Evolutionary conservation across 1,140 invertebrate genomes (phyloP).

Genomic region (Seison nebaliae): DNA sequence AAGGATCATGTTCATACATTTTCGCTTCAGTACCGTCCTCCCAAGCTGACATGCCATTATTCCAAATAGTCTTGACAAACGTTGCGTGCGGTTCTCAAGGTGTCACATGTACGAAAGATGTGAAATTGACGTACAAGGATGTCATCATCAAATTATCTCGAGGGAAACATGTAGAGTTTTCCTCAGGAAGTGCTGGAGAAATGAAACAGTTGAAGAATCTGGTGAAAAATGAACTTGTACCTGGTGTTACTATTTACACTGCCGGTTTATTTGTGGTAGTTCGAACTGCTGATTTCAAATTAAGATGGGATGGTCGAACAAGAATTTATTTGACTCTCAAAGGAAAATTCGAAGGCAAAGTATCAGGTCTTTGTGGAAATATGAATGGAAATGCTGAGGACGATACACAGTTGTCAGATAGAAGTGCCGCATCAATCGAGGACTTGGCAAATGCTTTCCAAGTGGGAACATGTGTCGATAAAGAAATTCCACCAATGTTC

Average conservation of each 20-base stretch:
- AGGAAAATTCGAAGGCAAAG: no score
- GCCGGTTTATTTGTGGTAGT: conserved; percentile 48
- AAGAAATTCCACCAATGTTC: conserved; percentile 2
- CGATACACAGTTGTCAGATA: conserved; percentile 29
- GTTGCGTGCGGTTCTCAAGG: conserved; percentile 55
- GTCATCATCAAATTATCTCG: conserved; percentile 17
- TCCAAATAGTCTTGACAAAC: conserved; percentile 34
- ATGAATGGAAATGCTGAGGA: conserved; percentile 52
- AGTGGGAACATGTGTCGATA: no score
- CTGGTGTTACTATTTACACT: conserved; percentile 31
- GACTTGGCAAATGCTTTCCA: not conserved
- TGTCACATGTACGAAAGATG: conserved; percentile 54
- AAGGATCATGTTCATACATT: conserved; percentile 56
- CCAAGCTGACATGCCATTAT: conserved; percentile 29
- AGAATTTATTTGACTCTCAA: no score
- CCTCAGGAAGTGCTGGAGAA: no score
- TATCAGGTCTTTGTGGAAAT: conserved; percentile 63
- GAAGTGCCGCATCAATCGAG: not conserved
- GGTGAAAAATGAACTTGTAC: conserved; percentile 18
- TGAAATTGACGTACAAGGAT: conserved; percentile 37
- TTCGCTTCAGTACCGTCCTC: no score
- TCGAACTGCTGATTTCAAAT: conserved; percentile 44
- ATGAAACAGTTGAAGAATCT: conserved; percentile 16
- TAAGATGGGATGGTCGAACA: conserved; percentile 61
- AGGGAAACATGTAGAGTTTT: conserved; percentile 16